Evolutionary conservation across 2,888 invertebrate species (phyloP).

Genomic region (Agelastica alni): DNA sequence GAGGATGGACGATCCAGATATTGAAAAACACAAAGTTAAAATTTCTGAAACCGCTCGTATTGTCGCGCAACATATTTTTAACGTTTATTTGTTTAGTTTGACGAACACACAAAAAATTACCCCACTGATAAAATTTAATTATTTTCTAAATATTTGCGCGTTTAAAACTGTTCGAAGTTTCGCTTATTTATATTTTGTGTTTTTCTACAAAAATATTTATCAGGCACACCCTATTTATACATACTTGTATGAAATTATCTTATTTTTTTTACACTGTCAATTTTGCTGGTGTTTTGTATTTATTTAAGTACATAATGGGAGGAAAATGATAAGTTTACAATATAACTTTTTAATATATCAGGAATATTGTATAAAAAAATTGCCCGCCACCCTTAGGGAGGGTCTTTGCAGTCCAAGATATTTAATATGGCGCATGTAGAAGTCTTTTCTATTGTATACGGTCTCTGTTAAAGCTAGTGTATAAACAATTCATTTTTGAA

Average conservation of each 20-base stretch:
- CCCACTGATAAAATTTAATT: neutral
- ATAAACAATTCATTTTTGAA: too few relatives aligned
- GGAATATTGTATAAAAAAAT: constrained; percentile 48
- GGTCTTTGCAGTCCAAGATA: constrained; percentile 38
- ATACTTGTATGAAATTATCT: constrained; percentile 44
- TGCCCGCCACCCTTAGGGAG: constrained; percentile 42
- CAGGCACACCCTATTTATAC: neutral
- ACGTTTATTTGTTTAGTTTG: too few relatives aligned
- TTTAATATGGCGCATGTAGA: constrained; percentile 22
- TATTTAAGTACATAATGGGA: constrained; percentile 40
- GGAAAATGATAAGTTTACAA: constrained; percentile 45
- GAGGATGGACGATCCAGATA: constrained; percentile 31
- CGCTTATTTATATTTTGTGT: too few relatives aligned
- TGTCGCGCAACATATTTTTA: too few relatives aligned
- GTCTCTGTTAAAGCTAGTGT: too few relatives aligned
- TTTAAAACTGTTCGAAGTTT: too few relatives aligned
- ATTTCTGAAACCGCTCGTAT: too few relatives aligned
- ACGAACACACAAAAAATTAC: too few relatives aligned
- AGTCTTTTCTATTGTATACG: too few relatives aligned
- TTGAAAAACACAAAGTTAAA: neutral
- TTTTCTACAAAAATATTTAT: too few relatives aligned
- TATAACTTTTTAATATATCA: constrained; percentile 49
- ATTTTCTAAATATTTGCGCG: too few relatives aligned
- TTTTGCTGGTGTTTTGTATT: constrained; percentile 53
- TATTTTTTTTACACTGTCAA: constrained; percentile 54